Evolutionary conservation across 92 coral and sea anemone species (phyloP).

Genomic region (Bergia sp.): DNA sequence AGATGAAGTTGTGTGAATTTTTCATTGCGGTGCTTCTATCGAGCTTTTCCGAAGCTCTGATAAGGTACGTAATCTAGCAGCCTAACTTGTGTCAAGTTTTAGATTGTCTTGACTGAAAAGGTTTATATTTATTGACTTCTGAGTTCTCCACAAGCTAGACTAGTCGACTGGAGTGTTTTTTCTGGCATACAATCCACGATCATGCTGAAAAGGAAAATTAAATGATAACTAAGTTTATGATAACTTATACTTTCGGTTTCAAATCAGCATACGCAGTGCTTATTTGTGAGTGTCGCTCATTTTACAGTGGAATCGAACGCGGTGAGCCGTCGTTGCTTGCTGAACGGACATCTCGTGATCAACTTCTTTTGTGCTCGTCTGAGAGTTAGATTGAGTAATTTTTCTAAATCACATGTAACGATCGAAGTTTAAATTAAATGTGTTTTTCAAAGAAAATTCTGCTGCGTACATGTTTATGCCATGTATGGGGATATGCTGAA

Average conservation of each 20-base stretch:
- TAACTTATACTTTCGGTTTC: neutral
- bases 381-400: no score
- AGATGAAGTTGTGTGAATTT: slow-evolving; percentile 47
- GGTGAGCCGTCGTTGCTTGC: neutral
- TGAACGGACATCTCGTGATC: neutral
- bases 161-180: no score
- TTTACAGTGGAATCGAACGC: no score
- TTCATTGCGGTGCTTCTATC: slow-evolving; percentile 42
- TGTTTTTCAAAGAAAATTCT: no score
- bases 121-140: neutral
- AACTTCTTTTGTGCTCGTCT: neutral
- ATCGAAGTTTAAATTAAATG: no score
- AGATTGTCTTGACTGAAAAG: neutral
- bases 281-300: no score
- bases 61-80: slow-evolving; percentile 54
- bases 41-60: slow-evolving; percentile 67
- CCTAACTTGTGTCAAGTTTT: no score
- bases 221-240: no score
- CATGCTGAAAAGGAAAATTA: neutral
- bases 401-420: no score
- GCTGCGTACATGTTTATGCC: no score
- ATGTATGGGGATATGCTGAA: no score
- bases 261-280: neutral
- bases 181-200: neutral
- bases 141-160: no score